Conservation (phyloP, 2,113 vertebrate species). For the Amblyornis subalaris region DNA sequence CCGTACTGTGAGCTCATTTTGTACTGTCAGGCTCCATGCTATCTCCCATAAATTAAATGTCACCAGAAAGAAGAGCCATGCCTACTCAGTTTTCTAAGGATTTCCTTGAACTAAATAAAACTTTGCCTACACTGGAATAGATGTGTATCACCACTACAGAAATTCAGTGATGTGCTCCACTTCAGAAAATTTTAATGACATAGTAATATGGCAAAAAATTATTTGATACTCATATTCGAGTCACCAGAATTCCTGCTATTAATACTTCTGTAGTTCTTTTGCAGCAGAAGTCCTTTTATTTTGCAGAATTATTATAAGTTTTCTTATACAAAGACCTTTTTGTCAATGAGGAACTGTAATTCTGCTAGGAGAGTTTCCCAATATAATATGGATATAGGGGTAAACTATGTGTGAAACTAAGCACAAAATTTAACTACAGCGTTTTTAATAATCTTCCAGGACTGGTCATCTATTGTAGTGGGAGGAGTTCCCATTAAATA, state of each 20-base stretch:
- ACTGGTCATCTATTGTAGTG: accelerated
- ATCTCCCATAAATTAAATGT: background rate
- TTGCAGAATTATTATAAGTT: background rate
- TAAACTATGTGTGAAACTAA: background rate
- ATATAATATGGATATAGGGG: background rate
- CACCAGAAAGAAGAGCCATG: background rate
- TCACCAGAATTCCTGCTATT: background rate
- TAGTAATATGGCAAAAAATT: background rate
- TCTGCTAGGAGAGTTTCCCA: background rate
- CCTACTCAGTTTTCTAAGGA: background rate
- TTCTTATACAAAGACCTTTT: background rate
- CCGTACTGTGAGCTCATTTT: background rate
- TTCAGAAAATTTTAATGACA: background rate
- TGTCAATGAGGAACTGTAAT: background rate
- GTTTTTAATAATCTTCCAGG: background rate
- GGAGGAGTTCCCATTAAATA: background rate
- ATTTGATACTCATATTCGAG: background rate
- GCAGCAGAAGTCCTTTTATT: background rate
- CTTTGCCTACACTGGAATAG: background rate
- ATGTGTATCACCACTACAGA: background rate
- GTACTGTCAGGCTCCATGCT: background rate
- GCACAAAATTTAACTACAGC: background rate
- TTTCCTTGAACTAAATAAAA: background rate
- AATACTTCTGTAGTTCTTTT: background rate
- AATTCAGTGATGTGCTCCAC: background rate